A percentile compares a stretch with the other conserved stretches of the same genome.
These are phyloP conservation scores for Motacilla alba DNA, from an alignment of 2,113 vertebrate genomes.

Conservation along the genomic window DNA sequence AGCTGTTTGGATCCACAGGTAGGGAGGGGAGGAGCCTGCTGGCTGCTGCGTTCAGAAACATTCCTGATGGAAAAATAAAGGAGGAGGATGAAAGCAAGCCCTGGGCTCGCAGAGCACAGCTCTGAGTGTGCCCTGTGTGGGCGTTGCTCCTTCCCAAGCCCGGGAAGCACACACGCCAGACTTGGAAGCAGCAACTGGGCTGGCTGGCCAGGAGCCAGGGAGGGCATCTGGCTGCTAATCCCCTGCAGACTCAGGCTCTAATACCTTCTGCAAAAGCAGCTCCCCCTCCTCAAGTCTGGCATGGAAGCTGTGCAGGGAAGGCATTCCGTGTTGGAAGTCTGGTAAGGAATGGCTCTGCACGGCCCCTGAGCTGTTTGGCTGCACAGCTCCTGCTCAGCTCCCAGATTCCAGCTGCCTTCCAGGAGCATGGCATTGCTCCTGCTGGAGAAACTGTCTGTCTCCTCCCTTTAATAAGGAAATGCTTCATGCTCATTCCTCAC, in stretches of 20 bases:
- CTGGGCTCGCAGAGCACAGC: not conserved
- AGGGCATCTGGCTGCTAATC: constrained; percentile 47
- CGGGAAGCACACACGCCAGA: not conserved
- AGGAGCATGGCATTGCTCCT: not conserved
- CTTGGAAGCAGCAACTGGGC: not conserved
- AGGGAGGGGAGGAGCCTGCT: constrained; percentile 46
- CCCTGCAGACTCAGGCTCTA: constrained; percentile 9
- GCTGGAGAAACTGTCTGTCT: not conserved
- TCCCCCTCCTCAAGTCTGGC: not conserved
- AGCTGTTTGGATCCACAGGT: constrained; percentile 38
- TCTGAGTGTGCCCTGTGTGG: constrained; percentile 26
- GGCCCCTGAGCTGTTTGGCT: not conserved
- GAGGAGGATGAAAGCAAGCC: constrained; percentile 7
- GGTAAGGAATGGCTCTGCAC: not conserved
- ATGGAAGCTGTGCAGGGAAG: not conserved
- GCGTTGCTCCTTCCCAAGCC: not conserved
- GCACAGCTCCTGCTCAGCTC: not conserved
- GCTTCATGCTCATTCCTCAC: not conserved
- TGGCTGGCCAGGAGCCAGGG: not conserved
- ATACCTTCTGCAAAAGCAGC: constrained; percentile 15
- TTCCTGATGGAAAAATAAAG: not conserved
- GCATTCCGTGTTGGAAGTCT: not conserved
- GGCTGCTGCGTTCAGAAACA: constrained; percentile 26
- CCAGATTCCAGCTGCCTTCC: not conserved
- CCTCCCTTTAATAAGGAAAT: constrained; percentile 20